Percentiles rank a stretch among this genome's conserved stretches.
phyloP scores from a whole-genome alignment of 2,113 vertebrate genomes.

The Glaucomys volans region DNA sequence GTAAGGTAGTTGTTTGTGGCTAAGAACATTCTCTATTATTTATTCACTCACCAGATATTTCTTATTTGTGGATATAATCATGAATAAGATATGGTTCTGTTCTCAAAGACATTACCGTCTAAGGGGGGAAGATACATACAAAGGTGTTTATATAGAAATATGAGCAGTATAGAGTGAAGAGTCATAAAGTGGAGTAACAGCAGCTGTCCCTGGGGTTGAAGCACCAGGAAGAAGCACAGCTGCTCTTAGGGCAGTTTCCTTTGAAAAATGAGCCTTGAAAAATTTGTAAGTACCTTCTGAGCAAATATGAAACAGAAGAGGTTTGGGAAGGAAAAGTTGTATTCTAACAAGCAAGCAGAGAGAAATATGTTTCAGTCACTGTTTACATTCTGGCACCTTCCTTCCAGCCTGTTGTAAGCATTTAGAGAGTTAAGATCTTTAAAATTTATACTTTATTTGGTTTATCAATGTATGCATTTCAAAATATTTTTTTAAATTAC shows the following conservation, averaged over 20 bases:
- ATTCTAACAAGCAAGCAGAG: neutral
- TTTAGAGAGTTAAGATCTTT: neutral
- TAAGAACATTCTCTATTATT: neutral
- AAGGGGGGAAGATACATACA: neutral
- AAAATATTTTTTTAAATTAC: neutral
- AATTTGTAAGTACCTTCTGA: neutral
- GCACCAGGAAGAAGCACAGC: neutral
- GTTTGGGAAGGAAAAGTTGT: neutral
- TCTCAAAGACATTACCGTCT: neutral
- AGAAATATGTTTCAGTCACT: neutral
- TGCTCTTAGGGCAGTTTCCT: neutral
- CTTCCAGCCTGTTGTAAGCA: neutral
- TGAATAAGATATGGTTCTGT: neutral
- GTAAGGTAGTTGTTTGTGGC: neutral
- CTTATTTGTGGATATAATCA: neutral
- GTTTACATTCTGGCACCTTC: neutral
- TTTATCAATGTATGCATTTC: neutral
- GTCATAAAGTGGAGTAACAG: neutral
- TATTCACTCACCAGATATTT: neutral
- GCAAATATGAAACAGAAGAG: neutral
- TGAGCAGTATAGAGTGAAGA: neutral
- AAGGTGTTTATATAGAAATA: neutral
- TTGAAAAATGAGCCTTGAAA: constrained; percentile 2
- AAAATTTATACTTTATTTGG: neutral
- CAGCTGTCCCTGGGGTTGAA: neutral